These are phyloP conservation scores for Plodia interpunctella DNA, from an alignment of 1,140 invertebrate species.

Conservation along the genomic window DNA sequence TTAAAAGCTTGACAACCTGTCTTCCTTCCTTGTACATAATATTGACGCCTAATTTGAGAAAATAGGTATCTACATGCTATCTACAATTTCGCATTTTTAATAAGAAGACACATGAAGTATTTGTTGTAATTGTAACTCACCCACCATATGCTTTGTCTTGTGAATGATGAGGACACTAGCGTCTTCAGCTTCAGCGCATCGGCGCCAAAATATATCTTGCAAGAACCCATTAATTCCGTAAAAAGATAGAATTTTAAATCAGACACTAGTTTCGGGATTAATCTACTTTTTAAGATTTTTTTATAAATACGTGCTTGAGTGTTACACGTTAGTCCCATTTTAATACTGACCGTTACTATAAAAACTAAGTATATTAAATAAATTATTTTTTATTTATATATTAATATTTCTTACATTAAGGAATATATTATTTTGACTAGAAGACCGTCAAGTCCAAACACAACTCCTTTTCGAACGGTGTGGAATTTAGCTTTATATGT, in stretches of 20 bases:
- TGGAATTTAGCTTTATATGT: conserved; percentile 2
- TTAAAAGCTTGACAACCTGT: too few relatives aligned
- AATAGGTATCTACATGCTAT: too few relatives aligned
- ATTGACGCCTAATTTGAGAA: too few relatives aligned
- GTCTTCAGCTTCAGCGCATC: neutral
- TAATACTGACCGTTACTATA: conserved; percentile 8
- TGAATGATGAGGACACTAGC: neutral
- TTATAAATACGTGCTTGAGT: conserved; percentile 3
- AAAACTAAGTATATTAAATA: neutral
- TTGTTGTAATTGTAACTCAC: too few relatives aligned
- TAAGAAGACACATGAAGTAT: too few relatives aligned
- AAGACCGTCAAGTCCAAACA: neutral
- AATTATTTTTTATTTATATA: conserved; percentile 3
- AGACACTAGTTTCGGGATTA: neutral
- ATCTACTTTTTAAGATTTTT: conserved; percentile 7
- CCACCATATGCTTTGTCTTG: neutral
- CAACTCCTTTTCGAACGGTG: neutral
- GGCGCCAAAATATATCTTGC: neutral
- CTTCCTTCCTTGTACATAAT: too few relatives aligned
- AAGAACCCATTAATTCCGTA: neutral
- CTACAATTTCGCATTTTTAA: too few relatives aligned
- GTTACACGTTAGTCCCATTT: conserved; percentile 11
- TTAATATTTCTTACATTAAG: conserved; percentile 5
- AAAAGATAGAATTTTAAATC: neutral
- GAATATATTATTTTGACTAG: conserved; percentile 9